phyloP scores from a whole-genome alignment of 1,140 invertebrate genomes.

The Pantala flavescens region DNA sequence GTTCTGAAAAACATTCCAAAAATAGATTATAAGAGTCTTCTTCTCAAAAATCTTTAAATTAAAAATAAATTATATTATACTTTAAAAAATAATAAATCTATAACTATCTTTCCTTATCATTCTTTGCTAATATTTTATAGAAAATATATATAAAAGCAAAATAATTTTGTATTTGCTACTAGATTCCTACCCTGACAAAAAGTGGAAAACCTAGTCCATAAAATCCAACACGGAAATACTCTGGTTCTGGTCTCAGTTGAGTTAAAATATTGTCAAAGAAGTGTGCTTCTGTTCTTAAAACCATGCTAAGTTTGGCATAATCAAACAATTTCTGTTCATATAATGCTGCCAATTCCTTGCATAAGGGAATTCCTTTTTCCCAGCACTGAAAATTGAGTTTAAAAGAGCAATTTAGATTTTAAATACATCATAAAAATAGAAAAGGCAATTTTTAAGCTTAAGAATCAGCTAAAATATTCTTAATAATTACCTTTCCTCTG shows the following conservation, averaged over 20 bases:
- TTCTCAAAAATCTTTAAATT: too few relatives aligned
- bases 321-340: conserved; percentile 87
- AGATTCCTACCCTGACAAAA: conserved; percentile 72
- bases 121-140: too few relatives aligned
- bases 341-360: conserved; percentile 79
- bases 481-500: conserved; percentile 79
- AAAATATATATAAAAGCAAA: too few relatives aligned
- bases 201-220: conserved; percentile 88
- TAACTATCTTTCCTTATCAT: too few relatives aligned
- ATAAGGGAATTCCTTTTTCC: conserved; percentile 89
- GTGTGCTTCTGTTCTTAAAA: conserved; percentile 72
- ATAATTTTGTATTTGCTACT: not conserved
- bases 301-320: conserved; percentile 75
- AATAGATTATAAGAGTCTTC: conserved; percentile 19
- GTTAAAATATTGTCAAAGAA: conserved; percentile 87
- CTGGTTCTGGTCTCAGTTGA: conserved; percentile 77
- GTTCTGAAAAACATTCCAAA: conserved; percentile 51
- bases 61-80: too few relatives aligned
- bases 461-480: too few relatives aligned
- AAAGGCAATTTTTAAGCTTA: too few relatives aligned
- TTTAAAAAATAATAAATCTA: too few relatives aligned
- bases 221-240: conserved; percentile 95
- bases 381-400: conserved; percentile 54
- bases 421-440: not conserved
- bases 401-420: not conserved